Conservation (phyloP, 2,797 vertebrate genomes). For the Trichosurus vulpecula region DNA sequence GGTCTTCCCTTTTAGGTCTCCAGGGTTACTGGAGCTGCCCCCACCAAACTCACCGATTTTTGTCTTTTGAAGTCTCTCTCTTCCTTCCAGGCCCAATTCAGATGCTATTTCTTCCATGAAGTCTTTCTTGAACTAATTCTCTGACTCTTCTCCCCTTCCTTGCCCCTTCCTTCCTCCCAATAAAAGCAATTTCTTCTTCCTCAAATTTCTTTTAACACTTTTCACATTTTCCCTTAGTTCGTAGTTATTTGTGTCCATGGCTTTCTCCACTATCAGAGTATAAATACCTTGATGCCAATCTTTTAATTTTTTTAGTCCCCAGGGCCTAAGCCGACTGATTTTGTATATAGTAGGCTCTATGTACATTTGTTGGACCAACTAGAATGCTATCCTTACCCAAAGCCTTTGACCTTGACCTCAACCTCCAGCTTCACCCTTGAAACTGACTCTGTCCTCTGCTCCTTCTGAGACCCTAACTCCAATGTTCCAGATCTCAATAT, state of each 20-base stretch:
- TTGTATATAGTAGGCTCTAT: background rate
- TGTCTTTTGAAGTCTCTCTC: background rate
- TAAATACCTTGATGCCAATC: background rate
- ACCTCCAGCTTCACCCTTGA: background rate
- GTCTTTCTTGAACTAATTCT: background rate
- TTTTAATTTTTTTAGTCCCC: background rate
- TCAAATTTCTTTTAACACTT: background rate
- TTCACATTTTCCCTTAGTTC: background rate
- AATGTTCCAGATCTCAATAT: background rate
- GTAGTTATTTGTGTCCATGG: background rate
- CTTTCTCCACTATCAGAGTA: background rate
- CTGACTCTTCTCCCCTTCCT: background rate
- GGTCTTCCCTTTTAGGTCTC: background rate
- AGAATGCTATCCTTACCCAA: background rate
- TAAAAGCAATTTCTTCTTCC: background rate
- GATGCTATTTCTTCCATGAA: background rate
- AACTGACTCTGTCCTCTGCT: background rate
- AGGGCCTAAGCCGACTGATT: background rate
- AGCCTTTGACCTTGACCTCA: background rate
- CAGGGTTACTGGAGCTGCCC: background rate
- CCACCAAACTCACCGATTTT: background rate
- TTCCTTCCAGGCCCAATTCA: background rate
- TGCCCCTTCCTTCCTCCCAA: background rate
- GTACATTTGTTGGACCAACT: background rate
- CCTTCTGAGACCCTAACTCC: background rate